phyloP scores from a whole-genome alignment of 2,797 vertebrate species.

The Diplodus puntazzo region DNA sequence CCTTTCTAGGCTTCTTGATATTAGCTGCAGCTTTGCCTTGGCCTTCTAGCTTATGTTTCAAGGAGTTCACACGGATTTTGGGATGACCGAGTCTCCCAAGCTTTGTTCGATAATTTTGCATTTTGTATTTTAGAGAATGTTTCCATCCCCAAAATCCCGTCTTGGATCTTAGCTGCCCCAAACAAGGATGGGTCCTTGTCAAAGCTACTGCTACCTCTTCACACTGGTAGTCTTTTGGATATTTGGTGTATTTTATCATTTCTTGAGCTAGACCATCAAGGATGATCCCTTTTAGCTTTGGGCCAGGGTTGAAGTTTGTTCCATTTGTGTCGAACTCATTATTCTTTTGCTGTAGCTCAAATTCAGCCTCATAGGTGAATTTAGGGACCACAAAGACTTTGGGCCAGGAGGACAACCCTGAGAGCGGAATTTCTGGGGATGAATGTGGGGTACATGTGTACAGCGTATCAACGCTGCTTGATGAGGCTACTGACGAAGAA shows the following conservation, averaged over 20 bases:
- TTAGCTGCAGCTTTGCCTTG: too few relatives aligned
- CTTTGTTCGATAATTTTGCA: too few relatives aligned
- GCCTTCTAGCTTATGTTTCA: too few relatives aligned
- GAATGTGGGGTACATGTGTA: conserved; percentile 29
- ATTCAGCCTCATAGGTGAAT: conserved; percentile 4
- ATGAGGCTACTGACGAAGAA: conserved; percentile 27
- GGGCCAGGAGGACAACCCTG: too few relatives aligned
- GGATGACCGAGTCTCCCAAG: too few relatives aligned
- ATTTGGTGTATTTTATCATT: conserved; percentile 60
- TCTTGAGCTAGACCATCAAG: conserved; percentile 52
- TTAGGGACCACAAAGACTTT: neutral
- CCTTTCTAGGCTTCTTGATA: too few relatives aligned
- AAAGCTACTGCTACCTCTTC: conserved; percentile 60
- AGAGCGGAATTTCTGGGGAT: conserved; percentile 26
- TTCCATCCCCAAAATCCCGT: conserved; percentile 50
- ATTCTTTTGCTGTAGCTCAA: conserved; percentile 31
- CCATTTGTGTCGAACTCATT: too few relatives aligned
- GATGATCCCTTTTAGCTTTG: conserved; percentile 23
- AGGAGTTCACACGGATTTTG: too few relatives aligned
- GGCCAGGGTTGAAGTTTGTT: neutral
- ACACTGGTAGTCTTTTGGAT: conserved; percentile 47
- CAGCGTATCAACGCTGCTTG: conserved; percentile 1
- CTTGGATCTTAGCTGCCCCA: conserved; percentile 51
- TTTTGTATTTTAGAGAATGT: conserved; percentile 22
- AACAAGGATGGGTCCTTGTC: conserved; percentile 49